Conservation (phyloP, 2,113 vertebrate species). For the Ranitomeya imitator region DNA sequence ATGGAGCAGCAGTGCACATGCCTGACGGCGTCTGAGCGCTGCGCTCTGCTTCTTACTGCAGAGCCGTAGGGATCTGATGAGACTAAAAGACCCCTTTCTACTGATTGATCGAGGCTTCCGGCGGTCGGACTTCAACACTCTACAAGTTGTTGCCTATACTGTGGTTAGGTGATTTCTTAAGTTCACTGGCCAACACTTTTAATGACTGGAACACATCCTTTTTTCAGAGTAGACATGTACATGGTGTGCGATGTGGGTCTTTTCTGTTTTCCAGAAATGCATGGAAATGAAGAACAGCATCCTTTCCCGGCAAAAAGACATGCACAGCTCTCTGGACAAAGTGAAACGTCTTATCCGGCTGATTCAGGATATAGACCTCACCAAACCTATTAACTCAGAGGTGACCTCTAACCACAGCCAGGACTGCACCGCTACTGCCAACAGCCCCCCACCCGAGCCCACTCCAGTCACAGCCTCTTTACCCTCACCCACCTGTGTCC, state of each 20-base stretch:
- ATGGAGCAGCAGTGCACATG: too few species aligned
- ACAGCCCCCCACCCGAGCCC: conserved; percentile 72
- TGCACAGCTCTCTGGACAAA: conserved; percentile 95
- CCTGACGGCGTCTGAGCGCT: too few species aligned
- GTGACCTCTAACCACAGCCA: conserved; percentile 69
- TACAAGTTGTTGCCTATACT: too few species aligned
- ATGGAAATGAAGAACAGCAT: conserved; percentile 98
- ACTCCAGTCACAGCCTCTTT: conserved; percentile 65
- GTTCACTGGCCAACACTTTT: too few species aligned
- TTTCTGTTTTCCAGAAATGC: conserved; percentile 85
- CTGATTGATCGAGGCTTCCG: too few species aligned
- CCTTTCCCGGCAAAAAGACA: conserved; percentile 95
- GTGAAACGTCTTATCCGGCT: conserved; percentile 94
- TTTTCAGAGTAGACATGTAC: neutral
- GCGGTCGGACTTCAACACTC: too few species aligned
- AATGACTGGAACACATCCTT: too few species aligned
- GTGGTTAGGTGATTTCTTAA: too few species aligned
- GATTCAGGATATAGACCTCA: conserved; percentile 93
- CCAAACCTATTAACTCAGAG: conserved; percentile 85
- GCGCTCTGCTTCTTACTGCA: too few species aligned
- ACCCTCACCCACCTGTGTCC: conserved; percentile 78
- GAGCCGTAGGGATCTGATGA: too few species aligned
- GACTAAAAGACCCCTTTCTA: too few species aligned
- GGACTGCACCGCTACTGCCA: conserved; percentile 77
- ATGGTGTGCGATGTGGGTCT: neutral